Percentiles rank a stretch among this genome's conserved stretches.
phyloP scores from a whole-genome alignment of 2,888 invertebrate genomes.

The Petrophora chlorosata region DNA sequence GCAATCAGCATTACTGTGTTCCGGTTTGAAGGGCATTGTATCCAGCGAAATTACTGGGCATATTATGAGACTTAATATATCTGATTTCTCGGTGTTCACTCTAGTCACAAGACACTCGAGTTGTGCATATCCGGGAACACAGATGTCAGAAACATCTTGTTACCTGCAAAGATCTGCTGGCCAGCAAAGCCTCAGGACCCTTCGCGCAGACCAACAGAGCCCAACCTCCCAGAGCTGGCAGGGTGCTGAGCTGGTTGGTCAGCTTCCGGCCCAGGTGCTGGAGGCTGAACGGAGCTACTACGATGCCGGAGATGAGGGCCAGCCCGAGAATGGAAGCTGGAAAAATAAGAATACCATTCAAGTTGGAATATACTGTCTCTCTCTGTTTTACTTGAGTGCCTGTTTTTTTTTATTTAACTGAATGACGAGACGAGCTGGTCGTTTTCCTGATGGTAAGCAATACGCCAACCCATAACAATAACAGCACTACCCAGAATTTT shows the following conservation, averaged over 20 bases:
- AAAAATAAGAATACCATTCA: background rate
- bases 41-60: no score
- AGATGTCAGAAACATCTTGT: background rate
- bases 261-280: slow-evolving; percentile 82
- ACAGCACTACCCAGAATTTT: no score
- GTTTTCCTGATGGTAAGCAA: no score
- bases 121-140: no score
- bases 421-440: no score
- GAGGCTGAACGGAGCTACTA: slow-evolving; percentile 79
- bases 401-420: no score
- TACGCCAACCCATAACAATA: no score
- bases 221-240: slow-evolving; percentile 83
- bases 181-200: slow-evolving; percentile 60
- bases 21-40: no score
- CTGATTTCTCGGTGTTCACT: no score
- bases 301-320: slow-evolving; percentile 82
- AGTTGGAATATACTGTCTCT: background rate
- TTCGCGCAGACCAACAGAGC: slow-evolving; percentile 74
- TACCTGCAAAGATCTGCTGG: slow-evolving; percentile 68
- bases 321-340: slow-evolving; percentile 84
- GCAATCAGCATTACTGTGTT: no score
- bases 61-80: no score
- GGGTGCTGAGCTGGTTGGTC: slow-evolving; percentile 80
- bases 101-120: no score
- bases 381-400: background rate